Evolutionary conservation across 2,888 invertebrate species (phyloP).

Genomic region (Physocephala rufipes): DNA sequence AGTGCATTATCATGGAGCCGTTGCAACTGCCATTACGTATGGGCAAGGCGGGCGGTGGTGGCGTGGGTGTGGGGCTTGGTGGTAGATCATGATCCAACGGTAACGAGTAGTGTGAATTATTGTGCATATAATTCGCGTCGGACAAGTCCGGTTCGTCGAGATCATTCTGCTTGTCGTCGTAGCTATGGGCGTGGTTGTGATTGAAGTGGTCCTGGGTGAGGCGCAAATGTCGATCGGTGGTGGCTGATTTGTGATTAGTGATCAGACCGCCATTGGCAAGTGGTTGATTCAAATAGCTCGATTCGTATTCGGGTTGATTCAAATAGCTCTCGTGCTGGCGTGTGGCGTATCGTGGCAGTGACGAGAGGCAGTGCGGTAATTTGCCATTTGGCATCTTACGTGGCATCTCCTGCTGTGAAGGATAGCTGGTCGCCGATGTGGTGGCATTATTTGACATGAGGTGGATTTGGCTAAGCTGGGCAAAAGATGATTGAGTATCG

Average conservation of each 20-base stretch:
- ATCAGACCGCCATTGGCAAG: constrained; percentile 52
- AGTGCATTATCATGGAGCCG: constrained; percentile 48
- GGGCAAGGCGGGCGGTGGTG: constrained; percentile 59
- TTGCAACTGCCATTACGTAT: constrained; percentile 59
- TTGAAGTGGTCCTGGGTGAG: constrained; percentile 64
- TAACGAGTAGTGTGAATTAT: constrained; percentile 64
- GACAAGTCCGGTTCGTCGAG: constrained; percentile 38
- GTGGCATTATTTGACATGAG: constrained; percentile 60
- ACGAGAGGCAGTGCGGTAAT: constrained; percentile 47
- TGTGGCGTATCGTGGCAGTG: constrained; percentile 53
- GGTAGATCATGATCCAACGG: constrained; percentile 62
- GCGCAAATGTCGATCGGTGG: constrained; percentile 56
- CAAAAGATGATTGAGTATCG: constrained; percentile 57
- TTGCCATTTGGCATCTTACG: constrained; percentile 54
- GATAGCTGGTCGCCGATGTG: constrained; percentile 40
- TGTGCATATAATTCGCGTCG: constrained; percentile 61
- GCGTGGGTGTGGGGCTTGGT: constrained; percentile 61
- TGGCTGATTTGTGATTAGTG: constrained; percentile 46
- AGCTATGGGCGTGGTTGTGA: constrained; percentile 53
- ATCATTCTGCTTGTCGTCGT: constrained; percentile 48
- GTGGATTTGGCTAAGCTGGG: constrained; percentile 65
- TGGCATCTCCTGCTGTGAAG: constrained; percentile 57
- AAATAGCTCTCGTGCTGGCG: constrained; percentile 53
- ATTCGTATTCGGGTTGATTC: constrained; percentile 44
- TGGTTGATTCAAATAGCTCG: constrained; percentile 64